Base-by-base conservation (phyloP, 2,888 invertebrate species). In the Drosophila picticornis region DNA sequence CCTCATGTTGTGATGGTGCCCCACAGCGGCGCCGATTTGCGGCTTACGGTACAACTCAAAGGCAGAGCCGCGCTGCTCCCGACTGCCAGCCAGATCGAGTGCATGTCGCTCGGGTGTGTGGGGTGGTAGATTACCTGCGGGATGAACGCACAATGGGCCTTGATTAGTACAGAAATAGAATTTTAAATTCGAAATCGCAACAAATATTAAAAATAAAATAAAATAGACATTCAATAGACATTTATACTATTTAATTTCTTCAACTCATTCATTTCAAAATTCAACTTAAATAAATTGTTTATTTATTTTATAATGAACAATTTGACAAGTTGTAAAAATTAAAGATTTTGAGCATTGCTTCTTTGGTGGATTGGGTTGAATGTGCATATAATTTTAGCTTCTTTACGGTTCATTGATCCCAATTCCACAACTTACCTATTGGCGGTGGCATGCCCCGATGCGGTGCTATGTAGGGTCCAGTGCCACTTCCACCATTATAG, bases 31-130 rank as follows among this genome's bases (percentile, higher is more conserved):
- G 77, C 93, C 93, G 77, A 93, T 92, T 91, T 97, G 95, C 13
- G 98, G 98, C 93, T 98, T 98, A 81, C 98, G 96, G 93, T 98
- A 98, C 75, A 98, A 94, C 93, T 98, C 98, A 93, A 98, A 98
- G n/a, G 98, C 98, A 77, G 98, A 98, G 34, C 98, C 98, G 63
- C 98, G 94, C 91, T 98, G 98, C 92, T 98, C 98, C 86, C 97
- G 95, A 90, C 97, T 96, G 57, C 98, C 97, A 61, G 97, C 97
- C 91, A 98, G 94, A 93, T 95, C 95, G 93, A 93, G 88, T 31
- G 93, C 93, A 75, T 93, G 93, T 19, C 93, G 92, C 72, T 93
- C 93, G 4, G 93, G 92, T 7, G 93, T 92, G 60, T 93, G 93
- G 0, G 93, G 91, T 34, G 93, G 93, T 27, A 93, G 82, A 80